phyloP scores from a whole-genome alignment of 1,140 invertebrate genomes.

The Cydia pomonella region DNA sequence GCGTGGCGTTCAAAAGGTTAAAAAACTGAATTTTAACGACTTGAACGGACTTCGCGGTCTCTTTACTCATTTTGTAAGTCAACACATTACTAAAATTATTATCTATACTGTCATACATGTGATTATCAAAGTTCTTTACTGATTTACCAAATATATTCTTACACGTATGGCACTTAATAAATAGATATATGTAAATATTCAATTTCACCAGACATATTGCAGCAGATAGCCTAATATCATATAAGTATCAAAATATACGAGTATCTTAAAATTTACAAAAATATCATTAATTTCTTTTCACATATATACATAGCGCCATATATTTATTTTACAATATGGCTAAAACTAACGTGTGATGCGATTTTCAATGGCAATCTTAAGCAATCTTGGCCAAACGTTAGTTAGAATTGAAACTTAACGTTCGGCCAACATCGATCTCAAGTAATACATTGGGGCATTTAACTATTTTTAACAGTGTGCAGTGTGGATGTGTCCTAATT shows the following conservation, averaged over 20 bases:
- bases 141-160: slow-evolving; percentile 10
- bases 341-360: not conserved
- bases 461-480: no score
- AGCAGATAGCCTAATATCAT: not conserved
- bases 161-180: slow-evolving; percentile 1
- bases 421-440: no score
- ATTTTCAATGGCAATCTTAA: not conserved
- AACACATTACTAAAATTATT: not conserved
- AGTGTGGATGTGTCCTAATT: no score
- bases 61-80: not conserved
- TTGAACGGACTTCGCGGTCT: no score
- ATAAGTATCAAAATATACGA: not conserved
- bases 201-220: not conserved
- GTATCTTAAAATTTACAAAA: slow-evolving; percentile 9
- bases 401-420: no score
- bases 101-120: not conserved
- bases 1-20: no score
- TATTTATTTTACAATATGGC: not conserved
- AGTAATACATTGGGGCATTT: no score
- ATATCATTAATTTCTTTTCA: not conserved
- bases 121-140: not conserved
- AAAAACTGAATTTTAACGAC: no score
- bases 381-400: no score
- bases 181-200: slow-evolving; percentile 8
- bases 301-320: not conserved